Base-by-base conservation (phyloP, 64 coral and sea anemone genomes). In the Trachythela sp. region DNA sequence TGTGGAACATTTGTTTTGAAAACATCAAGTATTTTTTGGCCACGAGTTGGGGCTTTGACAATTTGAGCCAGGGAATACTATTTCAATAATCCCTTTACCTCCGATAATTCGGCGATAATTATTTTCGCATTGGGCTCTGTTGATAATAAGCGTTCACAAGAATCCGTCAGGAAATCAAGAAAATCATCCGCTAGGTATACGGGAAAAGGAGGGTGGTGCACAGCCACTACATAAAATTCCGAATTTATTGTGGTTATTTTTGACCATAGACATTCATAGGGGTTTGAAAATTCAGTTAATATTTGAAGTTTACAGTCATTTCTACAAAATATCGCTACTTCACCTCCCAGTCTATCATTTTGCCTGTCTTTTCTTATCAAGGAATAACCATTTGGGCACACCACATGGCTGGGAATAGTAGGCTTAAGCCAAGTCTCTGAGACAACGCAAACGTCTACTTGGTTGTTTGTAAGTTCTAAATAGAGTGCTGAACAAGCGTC, bases 241-340 rank as follows among this genome's bases (percentile, higher is more conserved):
- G 51, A 59, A 17, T 90, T 89, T 33, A 43, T 33, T 26, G 17
- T 89, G 1, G 0, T n/a, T 1, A 90, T 67, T 40, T 90, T 90
- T 22, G 83, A 59, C 54, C 83, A 90, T 39, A 45, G 77, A 71
- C 36, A 90, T 70, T 90, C 89, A 42, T 39, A 90, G 38, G 48
- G 83, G 42, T 72, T 90, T 54, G 49, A 39, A 20, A 52, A 45
- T 22, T 83, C 40, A 17, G 88, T 31, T 32, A 90, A 48, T 2
- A 85, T n/a, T 64, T 85, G 24, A 40, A 90, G 40, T 38, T 49
- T 90, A 24, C 89, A 90, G 27, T 90, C 89, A 85, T 84, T 84
- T 84, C 80, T 90, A 58, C 48, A 54, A 13, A 89, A 80, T 41
- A 89, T 54, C n/a, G 48, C 72, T 36, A 84, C 83, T 0, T 51